phyloP scores from a whole-genome alignment of 2,888 invertebrate genomes.

The Melangyna quadrimaculata region DNA sequence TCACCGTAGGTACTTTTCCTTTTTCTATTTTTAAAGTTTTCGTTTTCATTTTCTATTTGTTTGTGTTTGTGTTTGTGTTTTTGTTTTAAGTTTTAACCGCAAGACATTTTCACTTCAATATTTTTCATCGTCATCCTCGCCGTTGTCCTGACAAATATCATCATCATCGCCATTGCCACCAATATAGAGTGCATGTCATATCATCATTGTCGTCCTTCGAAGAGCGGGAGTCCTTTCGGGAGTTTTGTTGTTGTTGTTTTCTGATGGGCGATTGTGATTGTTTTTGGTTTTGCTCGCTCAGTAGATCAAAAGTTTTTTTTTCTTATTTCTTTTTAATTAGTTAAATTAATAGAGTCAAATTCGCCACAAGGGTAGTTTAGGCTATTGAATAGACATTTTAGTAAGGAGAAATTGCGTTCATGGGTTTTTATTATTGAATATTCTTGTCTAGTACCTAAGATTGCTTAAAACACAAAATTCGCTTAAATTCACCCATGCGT shows the following conservation, averaged over 20 bases:
- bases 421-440: too few species aligned
- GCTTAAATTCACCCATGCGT: too few species aligned
- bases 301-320: slow-evolving; percentile 34
- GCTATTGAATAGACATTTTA: too few species aligned
- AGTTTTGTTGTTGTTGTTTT: not conserved
- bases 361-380: not conserved
- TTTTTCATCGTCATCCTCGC: slow-evolving; percentile 37
- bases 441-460: too few species aligned
- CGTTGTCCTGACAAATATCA: slow-evolving; percentile 18
- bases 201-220: slow-evolving; percentile 15
- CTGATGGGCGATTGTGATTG: slow-evolving; percentile 20
- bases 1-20: not conserved
- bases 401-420: too few species aligned
- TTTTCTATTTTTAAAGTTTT: not conserved
- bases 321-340: slow-evolving; percentile 52
- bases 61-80: slow-evolving; percentile 16
- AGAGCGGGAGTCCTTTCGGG: not conserved
- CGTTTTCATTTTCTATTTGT: slow-evolving; percentile 4
- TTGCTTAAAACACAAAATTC: too few species aligned
- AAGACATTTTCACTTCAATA: slow-evolving; percentile 57
- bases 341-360: slow-evolving; percentile 4
- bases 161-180: slow-evolving; percentile 31
- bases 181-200: slow-evolving; percentile 54
- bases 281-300: slow-evolving; percentile 21
- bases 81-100: slow-evolving; percentile 50